These are phyloP conservation scores for Parnassius mnemosyne DNA, from an alignment of 2,888 invertebrate genomes.

Conservation along the genomic window DNA sequence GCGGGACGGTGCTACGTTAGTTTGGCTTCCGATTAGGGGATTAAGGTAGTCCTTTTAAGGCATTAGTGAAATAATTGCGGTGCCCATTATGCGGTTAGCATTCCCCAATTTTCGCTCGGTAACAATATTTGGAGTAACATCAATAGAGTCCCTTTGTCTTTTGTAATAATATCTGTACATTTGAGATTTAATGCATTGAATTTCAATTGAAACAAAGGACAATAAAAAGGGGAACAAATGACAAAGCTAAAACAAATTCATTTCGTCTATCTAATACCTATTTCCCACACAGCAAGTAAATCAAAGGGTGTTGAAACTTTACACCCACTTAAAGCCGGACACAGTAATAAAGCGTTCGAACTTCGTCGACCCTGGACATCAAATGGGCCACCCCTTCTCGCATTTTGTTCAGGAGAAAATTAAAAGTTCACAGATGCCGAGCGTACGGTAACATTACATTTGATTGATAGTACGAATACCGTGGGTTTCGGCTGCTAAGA, in stretches of 20 bases:
- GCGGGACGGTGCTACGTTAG: slow-evolving; percentile 77
- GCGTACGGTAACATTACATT: slow-evolving; percentile 39
- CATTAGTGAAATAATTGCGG: slow-evolving; percentile 77
- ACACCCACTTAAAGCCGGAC: slow-evolving; percentile 81
- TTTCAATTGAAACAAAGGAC: slow-evolving; percentile 24
- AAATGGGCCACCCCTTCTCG: slow-evolving; percentile 72
- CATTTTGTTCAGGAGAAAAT: slow-evolving; percentile 69
- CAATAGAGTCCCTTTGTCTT: slow-evolving; percentile 18
- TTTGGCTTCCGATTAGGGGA: slow-evolving; percentile 80
- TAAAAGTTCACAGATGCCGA: slow-evolving; percentile 65
- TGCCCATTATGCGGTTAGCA: slow-evolving; percentile 68
- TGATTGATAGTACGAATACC: slow-evolving; percentile 31
- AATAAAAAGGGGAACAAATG: slow-evolving; percentile 26
- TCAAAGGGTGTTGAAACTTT: slow-evolving; percentile 81
- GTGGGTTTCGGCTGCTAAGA: slow-evolving; percentile 9
- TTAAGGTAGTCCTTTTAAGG: slow-evolving; percentile 77
- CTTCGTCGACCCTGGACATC: slow-evolving; percentile 76
- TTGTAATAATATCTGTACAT: slow-evolving; percentile 17
- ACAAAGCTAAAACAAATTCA: slow-evolving; percentile 64
- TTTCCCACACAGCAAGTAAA: slow-evolving; percentile 73
- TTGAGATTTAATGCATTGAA: slow-evolving; percentile 14
- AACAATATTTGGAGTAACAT: slow-evolving; percentile 32
- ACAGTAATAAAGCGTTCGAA: slow-evolving; percentile 80
- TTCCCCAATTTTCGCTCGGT: slow-evolving; percentile 49
- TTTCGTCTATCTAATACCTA: slow-evolving; percentile 62